A percentile compares a stretch with the other conserved stretches of the same genome.
Conservation (phyloP, 2,888 invertebrate genomes). For the Mongoloraphidia duomilia region DNA sequence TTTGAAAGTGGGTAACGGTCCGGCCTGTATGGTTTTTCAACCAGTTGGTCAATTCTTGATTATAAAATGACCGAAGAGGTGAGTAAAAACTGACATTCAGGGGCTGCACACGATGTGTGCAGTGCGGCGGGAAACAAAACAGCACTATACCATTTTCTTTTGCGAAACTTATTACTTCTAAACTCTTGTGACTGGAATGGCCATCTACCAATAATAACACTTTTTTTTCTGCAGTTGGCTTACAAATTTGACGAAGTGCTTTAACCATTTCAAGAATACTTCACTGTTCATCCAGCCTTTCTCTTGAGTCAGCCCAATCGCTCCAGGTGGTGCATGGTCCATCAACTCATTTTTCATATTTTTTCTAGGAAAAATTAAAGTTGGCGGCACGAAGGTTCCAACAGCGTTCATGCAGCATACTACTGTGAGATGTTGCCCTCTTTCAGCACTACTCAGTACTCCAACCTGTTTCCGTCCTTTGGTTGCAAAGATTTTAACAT, state of each 20-base stretch:
- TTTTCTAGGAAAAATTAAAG: too few species aligned
- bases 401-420: too few species aligned
- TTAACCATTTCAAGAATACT: conserved; percentile 5
- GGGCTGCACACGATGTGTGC: conserved; percentile 1
- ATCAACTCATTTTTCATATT: neutral
- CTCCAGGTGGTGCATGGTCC: neutral
- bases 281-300: conserved; percentile 3
- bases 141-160: conserved; percentile 21
- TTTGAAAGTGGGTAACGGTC: conserved; percentile 14
- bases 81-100: neutral
- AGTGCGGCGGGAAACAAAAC: conserved; percentile 10
- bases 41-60: neutral
- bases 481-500: conserved; percentile 9
- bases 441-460: too few species aligned
- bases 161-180: conserved; percentile 16
- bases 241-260: conserved; percentile 1
- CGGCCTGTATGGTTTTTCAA: neutral
- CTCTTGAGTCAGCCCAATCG: conserved; percentile 1
- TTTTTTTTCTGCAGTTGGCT: conserved; percentile 2
- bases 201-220: conserved; percentile 18
- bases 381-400: too few species aligned
- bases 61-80: neutral
- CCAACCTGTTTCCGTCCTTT: too few species aligned
- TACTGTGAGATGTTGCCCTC: too few species aligned
- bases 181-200: conserved; percentile 14